Evolutionary conservation across 1,140 invertebrate species (phyloP).

Genomic region (Cydia splendana): DNA sequence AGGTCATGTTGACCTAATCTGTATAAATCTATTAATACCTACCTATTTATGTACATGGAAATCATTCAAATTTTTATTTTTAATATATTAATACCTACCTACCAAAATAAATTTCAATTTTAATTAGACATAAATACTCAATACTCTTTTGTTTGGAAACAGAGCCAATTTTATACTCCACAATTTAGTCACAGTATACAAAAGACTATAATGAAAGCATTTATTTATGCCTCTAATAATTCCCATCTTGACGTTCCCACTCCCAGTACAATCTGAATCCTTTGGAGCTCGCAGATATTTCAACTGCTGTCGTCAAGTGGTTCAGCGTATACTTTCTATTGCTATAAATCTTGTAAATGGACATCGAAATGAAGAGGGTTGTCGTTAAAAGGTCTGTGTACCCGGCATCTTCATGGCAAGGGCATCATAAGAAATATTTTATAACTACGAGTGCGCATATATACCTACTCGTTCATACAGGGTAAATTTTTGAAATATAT

Average conservation of each 20-base stretch:
- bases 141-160: not conserved
- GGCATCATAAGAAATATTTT: conserved; percentile 23
- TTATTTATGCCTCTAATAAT: conserved; percentile 29
- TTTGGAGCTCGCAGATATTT: conserved; percentile 41
- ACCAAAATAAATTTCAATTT: too few relatives aligned
- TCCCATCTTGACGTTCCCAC: conserved; percentile 3
- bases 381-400: conserved; percentile 33
- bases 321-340: conserved; percentile 42
- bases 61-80: too few relatives aligned
- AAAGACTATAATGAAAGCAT: conserved; percentile 5
- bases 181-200: not conserved
- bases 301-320: conserved; percentile 50
- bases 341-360: conserved; percentile 59
- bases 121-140: not conserved
- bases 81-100: too few relatives aligned
- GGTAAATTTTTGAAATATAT: too few relatives aligned
- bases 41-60: too few relatives aligned
- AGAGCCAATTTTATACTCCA: not conserved
- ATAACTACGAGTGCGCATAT: not conserved
- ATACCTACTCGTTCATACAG: too few relatives aligned
- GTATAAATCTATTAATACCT: too few relatives aligned
- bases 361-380: conserved; percentile 55
- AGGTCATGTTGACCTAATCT: too few relatives aligned
- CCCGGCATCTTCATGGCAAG: conserved; percentile 14
- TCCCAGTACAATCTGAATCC: conserved; percentile 30